These are phyloP conservation scores for Harpagoxenus sublaevis DNA, from an alignment of 2,888 invertebrate species.

Conservation along the genomic window DNA sequence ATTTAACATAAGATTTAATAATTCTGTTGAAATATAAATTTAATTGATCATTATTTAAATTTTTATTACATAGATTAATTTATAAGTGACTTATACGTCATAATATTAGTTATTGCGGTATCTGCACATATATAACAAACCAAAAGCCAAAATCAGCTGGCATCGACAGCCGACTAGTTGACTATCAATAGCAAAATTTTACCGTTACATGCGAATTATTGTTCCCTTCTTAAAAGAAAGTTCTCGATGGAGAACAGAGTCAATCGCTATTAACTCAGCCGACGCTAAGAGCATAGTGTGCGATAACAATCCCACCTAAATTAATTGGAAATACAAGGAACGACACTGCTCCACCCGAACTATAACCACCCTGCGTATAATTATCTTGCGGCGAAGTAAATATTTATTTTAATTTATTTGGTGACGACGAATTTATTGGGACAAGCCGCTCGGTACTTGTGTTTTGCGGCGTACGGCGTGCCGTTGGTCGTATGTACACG, in stretches of 20 bases:
- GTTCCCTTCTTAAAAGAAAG: not conserved
- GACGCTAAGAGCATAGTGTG: not conserved
- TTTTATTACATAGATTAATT: not conserved
- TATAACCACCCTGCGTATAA: not conserved
- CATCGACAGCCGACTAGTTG: no score
- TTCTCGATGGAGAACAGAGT: not conserved
- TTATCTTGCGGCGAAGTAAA: not conserved
- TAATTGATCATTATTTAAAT: not conserved
- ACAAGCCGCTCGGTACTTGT: not conserved
- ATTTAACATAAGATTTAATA: not conserved
- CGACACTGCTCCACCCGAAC: no score
- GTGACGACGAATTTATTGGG: not conserved
- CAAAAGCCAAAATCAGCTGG: not conserved
- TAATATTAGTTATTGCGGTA: not conserved
- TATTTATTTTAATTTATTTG: constrained; percentile 1
- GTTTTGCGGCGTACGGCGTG: not conserved
- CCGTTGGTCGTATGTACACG: not conserved
- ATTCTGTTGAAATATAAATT: not conserved
- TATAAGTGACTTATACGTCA: not conserved
- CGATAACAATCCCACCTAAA: not conserved
- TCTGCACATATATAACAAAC: not conserved
- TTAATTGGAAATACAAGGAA: not conserved
- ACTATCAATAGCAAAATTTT: no score
- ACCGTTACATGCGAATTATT: not conserved
- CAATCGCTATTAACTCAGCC: not conserved